These are phyloP conservation scores for Macheiramphus alcinus DNA, from an alignment of 2,113 vertebrate genomes.

Conservation along the genomic window DNA sequence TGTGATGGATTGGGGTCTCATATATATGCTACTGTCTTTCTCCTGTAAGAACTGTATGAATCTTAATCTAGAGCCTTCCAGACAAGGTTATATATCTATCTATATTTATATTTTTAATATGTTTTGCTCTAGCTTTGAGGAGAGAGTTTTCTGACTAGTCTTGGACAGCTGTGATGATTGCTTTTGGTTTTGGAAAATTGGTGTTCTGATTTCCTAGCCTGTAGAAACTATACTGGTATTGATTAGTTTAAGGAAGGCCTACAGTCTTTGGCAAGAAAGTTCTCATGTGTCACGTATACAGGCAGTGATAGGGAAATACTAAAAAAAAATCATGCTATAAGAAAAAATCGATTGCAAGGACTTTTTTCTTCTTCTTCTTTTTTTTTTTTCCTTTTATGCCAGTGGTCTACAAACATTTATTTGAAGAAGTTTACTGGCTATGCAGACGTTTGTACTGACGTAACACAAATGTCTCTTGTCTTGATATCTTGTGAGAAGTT, in stretches of 20 bases:
- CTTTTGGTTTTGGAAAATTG: not conserved
- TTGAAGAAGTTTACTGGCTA: not conserved
- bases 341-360: not conserved
- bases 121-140: not conserved
- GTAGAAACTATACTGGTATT: not conserved
- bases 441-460: not conserved
- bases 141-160: not conserved
- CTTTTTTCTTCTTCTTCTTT: not conserved
- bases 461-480: not conserved
- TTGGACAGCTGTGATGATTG: not conserved
- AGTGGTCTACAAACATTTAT: conserved; percentile 3
- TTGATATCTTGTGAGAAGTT: not conserved
- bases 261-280: not conserved
- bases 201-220: not conserved
- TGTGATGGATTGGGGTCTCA: not conserved
- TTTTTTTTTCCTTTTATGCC: not conserved
- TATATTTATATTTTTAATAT: not conserved
- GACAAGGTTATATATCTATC: not conserved
- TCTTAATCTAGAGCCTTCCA: not conserved
- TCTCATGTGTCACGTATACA: not conserved
- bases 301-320: not conserved
- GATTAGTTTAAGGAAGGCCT: not conserved
- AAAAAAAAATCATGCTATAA: not conserved
- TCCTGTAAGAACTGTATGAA: not conserved
- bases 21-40: not conserved